phyloP scores from a whole-genome alignment of 2,888 invertebrate species.

The Pyrrhia umbra region DNA sequence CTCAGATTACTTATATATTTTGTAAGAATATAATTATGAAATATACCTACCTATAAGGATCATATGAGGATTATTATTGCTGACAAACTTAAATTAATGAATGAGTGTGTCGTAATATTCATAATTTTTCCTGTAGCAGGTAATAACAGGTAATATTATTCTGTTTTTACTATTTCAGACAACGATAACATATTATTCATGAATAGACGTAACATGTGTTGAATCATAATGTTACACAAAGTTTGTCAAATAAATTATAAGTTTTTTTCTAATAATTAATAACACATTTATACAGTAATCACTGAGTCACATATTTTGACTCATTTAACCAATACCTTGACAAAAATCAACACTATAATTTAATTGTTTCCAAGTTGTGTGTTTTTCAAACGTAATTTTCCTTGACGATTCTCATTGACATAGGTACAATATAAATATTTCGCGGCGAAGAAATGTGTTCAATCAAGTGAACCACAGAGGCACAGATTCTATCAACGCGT shows the following conservation, averaged over 20 bases:
- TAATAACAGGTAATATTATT: not conserved
- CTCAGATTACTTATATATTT: not conserved
- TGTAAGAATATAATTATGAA: no score
- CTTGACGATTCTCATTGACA: not conserved
- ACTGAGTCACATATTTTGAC: not conserved
- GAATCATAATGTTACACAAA: no score
- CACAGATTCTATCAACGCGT: constrained; percentile 7
- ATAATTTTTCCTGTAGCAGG: not conserved
- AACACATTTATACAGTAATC: not conserved
- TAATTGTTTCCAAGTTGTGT: not conserved
- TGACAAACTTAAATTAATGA: not conserved
- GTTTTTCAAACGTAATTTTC: not conserved
- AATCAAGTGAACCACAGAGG: constrained; percentile 22
- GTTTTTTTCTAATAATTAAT: not conserved
- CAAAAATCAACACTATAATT: not conserved
- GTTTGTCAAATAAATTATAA: no score
- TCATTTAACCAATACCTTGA: not conserved
- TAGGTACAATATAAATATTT: not conserved
- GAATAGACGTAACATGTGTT: not conserved
- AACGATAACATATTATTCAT: not conserved
- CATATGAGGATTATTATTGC: not conserved
- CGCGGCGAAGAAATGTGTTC: constrained; percentile 5
- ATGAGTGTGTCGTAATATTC: not conserved
- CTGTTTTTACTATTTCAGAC: not conserved
- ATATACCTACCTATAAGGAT: not conserved